Base-by-base conservation (phyloP, 2,113 vertebrate genomes). In the Gnathonemus longibarbis region DNA sequence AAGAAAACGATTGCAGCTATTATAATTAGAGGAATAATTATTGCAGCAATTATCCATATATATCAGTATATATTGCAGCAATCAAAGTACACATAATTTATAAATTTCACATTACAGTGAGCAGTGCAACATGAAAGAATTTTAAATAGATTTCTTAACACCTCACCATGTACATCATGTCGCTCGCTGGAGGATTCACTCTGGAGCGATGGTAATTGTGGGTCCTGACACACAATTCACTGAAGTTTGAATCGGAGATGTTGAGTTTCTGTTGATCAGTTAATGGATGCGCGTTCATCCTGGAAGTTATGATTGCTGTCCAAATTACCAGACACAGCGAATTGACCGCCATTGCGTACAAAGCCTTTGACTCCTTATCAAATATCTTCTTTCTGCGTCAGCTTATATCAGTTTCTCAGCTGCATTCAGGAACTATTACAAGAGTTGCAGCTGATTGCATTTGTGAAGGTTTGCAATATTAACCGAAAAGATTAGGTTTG, bases 101-200 rank as follows among this genome's bases (percentile, higher is more conserved):
- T 31, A 50, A 11, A 49, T n/a, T 10, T 85, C 84, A 86, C 2
- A 49, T 24, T 86, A 8, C 84, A 86, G n/a, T 13, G 48, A 17
- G 9, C 39, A 49, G 46, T 50, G 19, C 46, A 13, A 42, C 48
- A 7, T 11, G 8, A 86, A 19, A 15, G 10, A 13, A 39, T 39
- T 35, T 17, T 77, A 42, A 15, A 42, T 8, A 35, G 13, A 84
- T 1, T 24, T 42, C 2, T 27, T 3, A 50, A 24, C 0, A 1
- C 3, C 84, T 77, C 48, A 89, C 88, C 88, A 89, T 89, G 66
- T 77, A 77, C 11, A n/a, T 5, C 88, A 89, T 89, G 66, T 89
- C 4, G 13, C 45, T 52, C 0, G 88, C 46, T 0, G 46, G 2
- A 5, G 88, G 66, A 0, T 0, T 89, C 46, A 89, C 88, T 2